Conservation (phyloP, 2,797 vertebrate species). For the Okamejei kenojei region DNA sequence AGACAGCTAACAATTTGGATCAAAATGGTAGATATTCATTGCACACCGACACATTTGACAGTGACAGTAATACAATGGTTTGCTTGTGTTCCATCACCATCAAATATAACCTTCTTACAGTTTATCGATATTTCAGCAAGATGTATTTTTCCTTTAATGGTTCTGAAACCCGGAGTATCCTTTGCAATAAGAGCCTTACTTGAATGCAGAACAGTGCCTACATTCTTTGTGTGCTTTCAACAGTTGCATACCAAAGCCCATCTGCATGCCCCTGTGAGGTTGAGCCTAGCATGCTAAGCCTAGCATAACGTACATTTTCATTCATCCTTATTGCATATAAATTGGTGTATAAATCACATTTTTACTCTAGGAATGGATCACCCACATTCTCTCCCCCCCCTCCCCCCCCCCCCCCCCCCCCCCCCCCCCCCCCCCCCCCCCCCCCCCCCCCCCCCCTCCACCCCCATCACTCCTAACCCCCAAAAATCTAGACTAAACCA, state of each 20-base stretch:
- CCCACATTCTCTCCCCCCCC: neutral
- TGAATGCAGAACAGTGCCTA: neutral
- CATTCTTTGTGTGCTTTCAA: slow-evolving; percentile 10
- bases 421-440: too few relatives aligned
- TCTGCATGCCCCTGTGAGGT: neutral
- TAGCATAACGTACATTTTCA: slow-evolving; percentile 35
- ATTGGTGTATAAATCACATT: neutral
- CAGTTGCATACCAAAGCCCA: slow-evolving; percentile 21
- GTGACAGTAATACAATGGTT: too few relatives aligned
- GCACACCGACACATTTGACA: too few relatives aligned
- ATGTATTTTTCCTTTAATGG: neutral
- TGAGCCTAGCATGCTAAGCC: slow-evolving; percentile 17
- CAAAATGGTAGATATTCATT: too few relatives aligned
- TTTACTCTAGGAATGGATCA: neutral
- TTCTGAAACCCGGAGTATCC: neutral
- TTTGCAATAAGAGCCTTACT: neutral
- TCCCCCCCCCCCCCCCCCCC: too few relatives aligned
- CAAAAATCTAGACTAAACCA: neutral
- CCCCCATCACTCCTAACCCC: too few relatives aligned
- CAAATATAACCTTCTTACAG: neutral
- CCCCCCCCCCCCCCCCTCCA: too few relatives aligned
- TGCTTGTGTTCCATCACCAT: too few relatives aligned
- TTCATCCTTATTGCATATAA: slow-evolving; percentile 26
- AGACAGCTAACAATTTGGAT: too few relatives aligned
- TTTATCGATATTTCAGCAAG: neutral